Conservation (phyloP, 2,113 vertebrate species). For the Myanophis thanlyinensis region DNA sequence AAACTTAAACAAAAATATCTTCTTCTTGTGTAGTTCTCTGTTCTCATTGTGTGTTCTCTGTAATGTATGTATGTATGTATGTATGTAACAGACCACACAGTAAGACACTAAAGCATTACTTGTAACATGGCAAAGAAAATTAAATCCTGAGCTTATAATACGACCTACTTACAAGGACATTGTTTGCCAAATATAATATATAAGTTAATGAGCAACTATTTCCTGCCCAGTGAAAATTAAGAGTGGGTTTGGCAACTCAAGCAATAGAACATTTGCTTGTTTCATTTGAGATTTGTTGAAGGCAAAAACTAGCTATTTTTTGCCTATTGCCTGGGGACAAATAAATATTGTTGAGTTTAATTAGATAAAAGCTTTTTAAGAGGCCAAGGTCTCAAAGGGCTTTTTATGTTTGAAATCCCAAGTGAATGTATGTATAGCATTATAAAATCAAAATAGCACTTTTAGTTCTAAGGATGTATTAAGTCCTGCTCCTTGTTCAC, state of each 20-base stretch:
- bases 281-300: neutral
- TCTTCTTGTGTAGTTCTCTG: neutral
- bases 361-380: slow-evolving; percentile 46
- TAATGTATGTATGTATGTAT: neutral
- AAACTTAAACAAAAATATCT: neutral
- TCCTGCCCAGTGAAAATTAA: neutral
- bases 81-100: neutral
- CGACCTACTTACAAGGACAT: neutral
- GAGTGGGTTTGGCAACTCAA: neutral
- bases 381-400: slow-evolving; percentile 23
- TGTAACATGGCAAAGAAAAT: neutral
- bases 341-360: slow-evolving; percentile 11
- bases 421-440: slow-evolving; percentile 37
- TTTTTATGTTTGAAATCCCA: slow-evolving; percentile 53
- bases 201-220: neutral
- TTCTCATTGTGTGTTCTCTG: too few species aligned
- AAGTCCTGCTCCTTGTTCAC: slow-evolving; percentile 14
- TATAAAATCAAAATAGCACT: slow-evolving; percentile 39
- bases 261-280: neutral
- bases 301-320: neutral
- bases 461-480: neutral
- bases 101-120: neutral
- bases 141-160: neutral
- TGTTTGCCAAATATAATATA: neutral
- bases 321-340: slow-evolving; percentile 32